A percentile compares a stretch with the other conserved stretches of the same genome.
phyloP scores from a whole-genome alignment of 2,797 vertebrate genomes.

The Sebastes cheni region DNA sequence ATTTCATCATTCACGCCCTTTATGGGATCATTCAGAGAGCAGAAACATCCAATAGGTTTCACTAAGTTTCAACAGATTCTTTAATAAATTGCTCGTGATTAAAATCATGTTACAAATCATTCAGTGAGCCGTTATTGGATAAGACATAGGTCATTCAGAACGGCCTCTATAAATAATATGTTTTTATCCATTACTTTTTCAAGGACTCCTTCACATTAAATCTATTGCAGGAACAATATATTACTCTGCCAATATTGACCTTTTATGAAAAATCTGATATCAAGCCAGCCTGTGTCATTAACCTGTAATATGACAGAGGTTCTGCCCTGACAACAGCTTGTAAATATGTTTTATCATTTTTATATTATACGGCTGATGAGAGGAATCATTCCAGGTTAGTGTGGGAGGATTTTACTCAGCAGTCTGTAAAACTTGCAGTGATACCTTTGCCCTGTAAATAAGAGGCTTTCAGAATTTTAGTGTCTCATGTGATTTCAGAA shows the following conservation, averaged over 20 bases:
- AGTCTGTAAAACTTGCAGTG: background rate
- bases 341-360: constrained; percentile 38
- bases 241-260: constrained; percentile 13
- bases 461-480: background rate
- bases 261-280: constrained; percentile 38
- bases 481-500: background rate
- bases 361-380: constrained; percentile 15
- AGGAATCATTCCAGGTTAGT: constrained; percentile 15
- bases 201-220: constrained; percentile 2
- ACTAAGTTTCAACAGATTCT: constrained; percentile 4
- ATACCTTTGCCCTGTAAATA: background rate
- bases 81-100: background rate
- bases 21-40: background rate
- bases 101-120: constrained; percentile 3
- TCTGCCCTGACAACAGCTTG: constrained; percentile 13
- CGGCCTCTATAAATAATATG: background rate
- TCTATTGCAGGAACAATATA: background rate
- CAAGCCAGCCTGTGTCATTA: constrained; percentile 6
- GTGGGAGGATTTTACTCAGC: constrained; percentile 8
- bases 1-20: background rate
- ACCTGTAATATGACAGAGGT: constrained; percentile 6
- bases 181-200: constrained; percentile 10
- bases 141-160: background rate
- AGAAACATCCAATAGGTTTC: constrained; percentile 2
- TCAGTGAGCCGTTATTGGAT: background rate